A percentile compares a stretch with the other conserved stretches of the same genome.
Evolutionary conservation across 1,140 invertebrate species (phyloP).

Genomic region (Drosophila nebulosa): DNA sequence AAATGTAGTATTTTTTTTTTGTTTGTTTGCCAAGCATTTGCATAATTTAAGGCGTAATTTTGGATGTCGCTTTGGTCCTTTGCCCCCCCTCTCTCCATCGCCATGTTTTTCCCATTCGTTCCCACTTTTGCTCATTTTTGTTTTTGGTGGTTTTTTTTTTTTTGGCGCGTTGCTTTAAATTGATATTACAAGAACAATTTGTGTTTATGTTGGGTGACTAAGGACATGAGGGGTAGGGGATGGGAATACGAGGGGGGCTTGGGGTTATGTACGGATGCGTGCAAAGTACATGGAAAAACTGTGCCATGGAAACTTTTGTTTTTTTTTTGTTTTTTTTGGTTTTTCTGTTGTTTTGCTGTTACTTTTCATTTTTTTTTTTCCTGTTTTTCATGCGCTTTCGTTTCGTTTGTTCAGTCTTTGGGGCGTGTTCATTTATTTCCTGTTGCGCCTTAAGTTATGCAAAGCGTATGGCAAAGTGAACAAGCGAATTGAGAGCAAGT

Average conservation of each 20-base stretch:
- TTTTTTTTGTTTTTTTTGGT: conserved; percentile 34
- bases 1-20: conserved; percentile 27
- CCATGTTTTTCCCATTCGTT: background rate
- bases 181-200: conserved; percentile 70
- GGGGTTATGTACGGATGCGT: conserved; percentile 9
- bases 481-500: conserved; percentile 30
- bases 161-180: conserved; percentile 63
- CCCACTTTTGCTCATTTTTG: background rate
- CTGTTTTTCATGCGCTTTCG: conserved; percentile 2
- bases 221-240: background rate
- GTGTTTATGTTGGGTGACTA: conserved; percentile 22
- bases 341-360: conserved; percentile 15
- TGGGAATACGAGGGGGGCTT: background rate
- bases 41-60: conserved; percentile 63
- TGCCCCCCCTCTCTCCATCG: background rate
- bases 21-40: conserved; percentile 52
- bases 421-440: conserved; percentile 67
- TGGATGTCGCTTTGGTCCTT: background rate
- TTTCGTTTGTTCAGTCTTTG: conserved; percentile 41
- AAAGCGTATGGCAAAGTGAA: conserved; percentile 69
- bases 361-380: conserved; percentile 32
- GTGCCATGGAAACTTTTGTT: conserved; percentile 50
- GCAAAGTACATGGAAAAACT: conserved; percentile 59
- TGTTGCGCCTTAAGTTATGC: conserved; percentile 72
- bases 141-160: too few relatives aligned